Evolutionary conservation across 2,888 invertebrate genomes (phyloP), one percentile per base, ranked within the genome.

Genomic region (Actias luna): DNA sequence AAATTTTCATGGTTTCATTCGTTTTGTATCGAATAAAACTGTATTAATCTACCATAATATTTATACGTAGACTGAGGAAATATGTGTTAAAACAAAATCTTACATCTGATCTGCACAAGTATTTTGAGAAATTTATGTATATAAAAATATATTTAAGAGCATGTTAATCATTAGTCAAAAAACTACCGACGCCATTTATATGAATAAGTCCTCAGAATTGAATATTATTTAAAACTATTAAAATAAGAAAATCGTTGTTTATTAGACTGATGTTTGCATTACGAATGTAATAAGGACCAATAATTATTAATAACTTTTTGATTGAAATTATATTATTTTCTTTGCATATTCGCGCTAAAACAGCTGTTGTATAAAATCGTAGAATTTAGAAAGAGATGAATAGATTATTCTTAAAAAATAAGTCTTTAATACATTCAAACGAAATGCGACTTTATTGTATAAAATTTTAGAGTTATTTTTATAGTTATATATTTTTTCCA

Each of bases 401-500:
- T 39, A 1, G 5, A n/a, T 57, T 3, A 12, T 57, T 57, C 16
- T 39, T 5, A 29, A 0, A 33, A 31, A 8, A 10, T n/a, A 27
- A 35, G 36, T 36, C 35, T 39, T 59, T 59, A 59, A 35, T 59
- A 25, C 36, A 59, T 59, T 59, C 59, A 59, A 16, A 22, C 18
- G 4, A 59, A 22, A 25, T 59, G 27, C 36, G 12, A 25, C n/a
- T 36, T 59, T 59, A 36, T 18, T 35, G 29, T 52, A 60, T 29
- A 61, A 36, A 52, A 63, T 35, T 39, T 12, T 50, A 31, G 16
- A 39, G 7, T 33, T 36, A 52, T 29, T 39, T 36, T 42, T 57
- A 33, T 58, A 59, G 58, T 69, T 72, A 64, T 70, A 76, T 77
- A 74, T 74, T 74, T 64, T 39, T 69, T 65, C 72, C 69, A 70